These are phyloP conservation scores for Pangasius sanitwongsei DNA, from an alignment of 2,797 vertebrate genomes.

Conservation along the genomic window DNA sequence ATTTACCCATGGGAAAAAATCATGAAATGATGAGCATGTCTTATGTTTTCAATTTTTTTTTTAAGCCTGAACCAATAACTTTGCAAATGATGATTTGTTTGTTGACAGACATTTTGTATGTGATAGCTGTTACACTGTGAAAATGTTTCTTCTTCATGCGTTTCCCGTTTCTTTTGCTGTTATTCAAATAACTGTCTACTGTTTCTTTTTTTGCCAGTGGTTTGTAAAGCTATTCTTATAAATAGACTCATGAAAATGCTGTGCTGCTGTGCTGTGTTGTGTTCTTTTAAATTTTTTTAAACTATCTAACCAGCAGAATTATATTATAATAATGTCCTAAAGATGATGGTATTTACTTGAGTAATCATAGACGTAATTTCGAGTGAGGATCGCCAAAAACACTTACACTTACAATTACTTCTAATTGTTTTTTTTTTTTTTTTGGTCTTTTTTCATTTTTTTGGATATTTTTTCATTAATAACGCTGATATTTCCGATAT, in stretches of 20 bases:
- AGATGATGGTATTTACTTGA: background rate
- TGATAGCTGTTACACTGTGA: conserved; percentile 66
- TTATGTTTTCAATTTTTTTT: background rate
- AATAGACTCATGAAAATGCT: conserved; percentile 56
- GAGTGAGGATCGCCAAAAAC: background rate
- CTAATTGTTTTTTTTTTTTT: background rate
- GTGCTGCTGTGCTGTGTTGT: conserved; percentile 48
- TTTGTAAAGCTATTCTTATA: conserved; percentile 58
- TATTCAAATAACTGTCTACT: conserved; percentile 12
- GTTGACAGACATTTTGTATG: conserved; percentile 50
- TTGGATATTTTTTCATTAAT: background rate
- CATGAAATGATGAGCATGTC: background rate
- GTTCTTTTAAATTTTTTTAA: conserved; percentile 48
- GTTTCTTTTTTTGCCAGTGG: conserved; percentile 44
- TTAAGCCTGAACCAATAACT: background rate
- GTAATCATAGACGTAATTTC: background rate
- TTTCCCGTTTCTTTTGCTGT: conserved; percentile 45
- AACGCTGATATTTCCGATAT: background rate
- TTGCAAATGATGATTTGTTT: conserved; percentile 12
- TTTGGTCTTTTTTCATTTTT: background rate
- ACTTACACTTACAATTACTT: too few species aligned
- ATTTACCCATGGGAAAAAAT: background rate
- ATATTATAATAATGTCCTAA: background rate
- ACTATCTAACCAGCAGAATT: background rate
- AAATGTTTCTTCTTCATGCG: conserved; percentile 58